phyloP scores from a whole-genome alignment of 2,797 vertebrate species.

The Zenarchopterus dispar region DNA sequence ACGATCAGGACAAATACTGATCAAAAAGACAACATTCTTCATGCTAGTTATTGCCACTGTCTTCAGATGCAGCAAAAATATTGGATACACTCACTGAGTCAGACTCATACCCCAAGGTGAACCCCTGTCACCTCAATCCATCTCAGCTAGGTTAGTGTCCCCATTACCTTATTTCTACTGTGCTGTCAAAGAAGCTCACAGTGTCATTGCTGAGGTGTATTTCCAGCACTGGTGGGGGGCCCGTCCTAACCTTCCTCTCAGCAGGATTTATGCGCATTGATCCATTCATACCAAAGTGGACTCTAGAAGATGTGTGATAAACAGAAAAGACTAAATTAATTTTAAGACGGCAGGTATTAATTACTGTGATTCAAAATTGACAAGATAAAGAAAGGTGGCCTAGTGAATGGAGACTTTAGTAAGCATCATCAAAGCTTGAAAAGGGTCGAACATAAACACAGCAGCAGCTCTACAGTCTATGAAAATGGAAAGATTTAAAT shows the following conservation, averaged over 20 bases:
- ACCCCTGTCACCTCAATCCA: conserved; percentile 70
- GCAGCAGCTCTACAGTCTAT: too few species aligned
- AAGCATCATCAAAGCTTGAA: too few species aligned
- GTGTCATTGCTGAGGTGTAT: conserved; percentile 86
- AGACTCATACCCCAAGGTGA: conserved; percentile 70
- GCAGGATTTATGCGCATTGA: conserved; percentile 88
- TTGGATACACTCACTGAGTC: conserved; percentile 63
- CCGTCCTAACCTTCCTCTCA: conserved; percentile 69
- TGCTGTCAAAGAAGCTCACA: conserved; percentile 90
- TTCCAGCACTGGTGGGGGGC: conserved; percentile 78
- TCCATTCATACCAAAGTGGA: conserved; percentile 97
- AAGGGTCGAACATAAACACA: too few species aligned
- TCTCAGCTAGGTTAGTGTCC: conserved; percentile 49
- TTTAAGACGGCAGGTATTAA: conserved; percentile 10
- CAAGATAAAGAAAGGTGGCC: not conserved
- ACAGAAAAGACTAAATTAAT: conserved; percentile 11
- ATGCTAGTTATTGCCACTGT: conserved; percentile 39
- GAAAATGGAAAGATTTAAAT: too few species aligned
- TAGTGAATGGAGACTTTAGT: too few species aligned
- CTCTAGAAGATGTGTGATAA: conserved; percentile 70
- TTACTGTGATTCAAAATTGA: conserved; percentile 9
- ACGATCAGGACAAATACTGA: conserved; percentile 56
- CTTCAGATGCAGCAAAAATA: conserved; percentile 56
- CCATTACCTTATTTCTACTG: conserved; percentile 88
- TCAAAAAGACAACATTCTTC: conserved; percentile 49